A percentile compares a stretch with the other conserved stretches of the same genome.
These are phyloP conservation scores for Syngnathus floridae DNA, from an alignment of 2,113 vertebrate genomes.

Conservation along the genomic window DNA sequence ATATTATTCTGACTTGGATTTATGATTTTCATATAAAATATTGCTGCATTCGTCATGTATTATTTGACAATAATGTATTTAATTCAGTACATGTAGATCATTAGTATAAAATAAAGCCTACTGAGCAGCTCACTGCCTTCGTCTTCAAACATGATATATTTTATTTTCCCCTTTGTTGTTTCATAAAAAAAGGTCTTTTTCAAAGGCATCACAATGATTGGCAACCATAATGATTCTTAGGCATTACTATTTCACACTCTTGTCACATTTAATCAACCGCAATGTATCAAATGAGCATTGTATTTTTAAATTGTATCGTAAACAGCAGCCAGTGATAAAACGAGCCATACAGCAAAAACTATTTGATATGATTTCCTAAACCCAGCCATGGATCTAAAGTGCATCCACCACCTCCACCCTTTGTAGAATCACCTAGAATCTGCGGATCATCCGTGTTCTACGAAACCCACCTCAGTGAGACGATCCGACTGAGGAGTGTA, in stretches of 20 bases:
- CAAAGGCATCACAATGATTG: neutral
- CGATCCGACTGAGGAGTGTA: conserved; percentile 20
- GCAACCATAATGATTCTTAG: neutral
- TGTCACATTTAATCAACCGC: conserved; percentile 1
- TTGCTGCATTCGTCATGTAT: neutral
- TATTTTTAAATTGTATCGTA: neutral
- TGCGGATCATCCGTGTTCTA: conserved; percentile 43
- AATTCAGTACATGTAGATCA: neutral
- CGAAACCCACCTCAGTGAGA: conserved; percentile 36
- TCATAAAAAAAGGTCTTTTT: neutral
- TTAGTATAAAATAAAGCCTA: neutral
- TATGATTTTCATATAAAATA: neutral
- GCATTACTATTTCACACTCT: neutral
- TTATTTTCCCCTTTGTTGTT: neutral
- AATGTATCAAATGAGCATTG: neutral
- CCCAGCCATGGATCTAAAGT: neutral
- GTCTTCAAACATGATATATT: neutral
- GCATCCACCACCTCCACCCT: neutral
- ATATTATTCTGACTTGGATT: neutral
- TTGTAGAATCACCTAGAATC: conserved; percentile 35
- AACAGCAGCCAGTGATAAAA: neutral
- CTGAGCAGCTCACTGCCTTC: neutral
- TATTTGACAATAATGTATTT: neutral
- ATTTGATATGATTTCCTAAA: neutral
- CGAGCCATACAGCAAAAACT: neutral